Conservation (phyloP, 2,888 invertebrate genomes). For the Rotaria macrura region DNA sequence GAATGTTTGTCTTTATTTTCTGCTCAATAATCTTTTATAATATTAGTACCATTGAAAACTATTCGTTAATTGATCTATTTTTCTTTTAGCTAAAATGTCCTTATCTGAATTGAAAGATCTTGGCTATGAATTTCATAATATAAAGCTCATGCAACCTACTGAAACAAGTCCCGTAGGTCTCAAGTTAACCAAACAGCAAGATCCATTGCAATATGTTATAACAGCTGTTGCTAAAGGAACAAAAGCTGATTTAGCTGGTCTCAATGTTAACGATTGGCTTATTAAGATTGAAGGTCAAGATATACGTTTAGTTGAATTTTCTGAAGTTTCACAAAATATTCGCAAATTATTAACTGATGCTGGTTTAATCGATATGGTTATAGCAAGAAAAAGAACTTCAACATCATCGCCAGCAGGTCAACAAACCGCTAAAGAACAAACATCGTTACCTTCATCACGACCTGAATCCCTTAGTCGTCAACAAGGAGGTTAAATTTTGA, state of each 20-base stretch:
- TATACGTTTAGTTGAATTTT: background rate
- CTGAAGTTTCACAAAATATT: background rate
- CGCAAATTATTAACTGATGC: background rate
- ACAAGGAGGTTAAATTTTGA: background rate
- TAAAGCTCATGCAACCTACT: background rate
- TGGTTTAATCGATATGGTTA: background rate
- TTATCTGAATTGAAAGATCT: background rate
- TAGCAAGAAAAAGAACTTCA: background rate
- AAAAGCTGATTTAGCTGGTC: constrained; percentile 18
- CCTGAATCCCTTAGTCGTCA: background rate
- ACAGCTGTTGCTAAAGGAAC: constrained; percentile 16
- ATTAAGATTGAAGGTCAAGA: background rate
- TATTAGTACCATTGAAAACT: background rate
- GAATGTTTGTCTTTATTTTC: background rate
- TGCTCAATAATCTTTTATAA: background rate
- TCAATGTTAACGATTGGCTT: background rate
- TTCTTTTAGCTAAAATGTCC: background rate
- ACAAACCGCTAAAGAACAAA: background rate
- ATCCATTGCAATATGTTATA: constrained; percentile 4
- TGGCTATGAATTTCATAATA: constrained; percentile 13
- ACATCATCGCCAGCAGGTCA: background rate
- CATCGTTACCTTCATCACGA: background rate
- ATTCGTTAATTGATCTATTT: background rate
- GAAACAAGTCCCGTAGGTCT: background rate
- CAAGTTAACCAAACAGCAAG: background rate